phyloP scores from a whole-genome alignment of 2,797 vertebrate genomes.

The Meda fulgida region DNA sequence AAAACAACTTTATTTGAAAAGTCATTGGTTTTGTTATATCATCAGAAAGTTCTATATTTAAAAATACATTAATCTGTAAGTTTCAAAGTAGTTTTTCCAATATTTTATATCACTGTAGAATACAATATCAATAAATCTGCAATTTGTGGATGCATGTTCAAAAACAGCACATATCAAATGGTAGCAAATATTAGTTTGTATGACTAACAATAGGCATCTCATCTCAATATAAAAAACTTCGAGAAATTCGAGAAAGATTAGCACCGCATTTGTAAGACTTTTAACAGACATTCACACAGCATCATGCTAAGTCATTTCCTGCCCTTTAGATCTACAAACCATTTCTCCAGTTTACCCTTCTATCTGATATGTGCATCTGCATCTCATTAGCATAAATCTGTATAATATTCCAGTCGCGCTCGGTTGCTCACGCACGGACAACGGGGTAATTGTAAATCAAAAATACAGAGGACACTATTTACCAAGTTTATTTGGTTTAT shows the following conservation, averaged over 20 bases:
- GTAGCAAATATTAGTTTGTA: background rate
- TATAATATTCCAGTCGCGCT: slow-evolving; percentile 60
- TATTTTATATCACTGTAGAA: background rate
- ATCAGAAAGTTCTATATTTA: background rate
- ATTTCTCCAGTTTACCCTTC: slow-evolving; percentile 24
- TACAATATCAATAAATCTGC: background rate
- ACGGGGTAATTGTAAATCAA: slow-evolving; percentile 62
- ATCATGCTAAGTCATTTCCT: slow-evolving; percentile 46
- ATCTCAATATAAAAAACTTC: background rate
- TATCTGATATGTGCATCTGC: slow-evolving; percentile 55
- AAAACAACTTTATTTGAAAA: too few relatives aligned
- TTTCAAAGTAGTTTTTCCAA: background rate
- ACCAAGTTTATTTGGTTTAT: slow-evolving; percentile 65
- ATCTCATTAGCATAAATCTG: slow-evolving; percentile 62
- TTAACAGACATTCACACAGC: slow-evolving; percentile 12
- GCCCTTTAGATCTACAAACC: slow-evolving; percentile 33
- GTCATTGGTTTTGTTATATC: background rate
- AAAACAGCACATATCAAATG: background rate
- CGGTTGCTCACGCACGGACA: slow-evolving; percentile 49
- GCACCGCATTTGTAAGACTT: slow-evolving; percentile 32
- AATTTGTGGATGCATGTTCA: background rate
- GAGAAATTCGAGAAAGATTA: background rate
- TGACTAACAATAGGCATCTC: slow-evolving; percentile 28
- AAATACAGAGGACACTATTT: slow-evolving; percentile 60
- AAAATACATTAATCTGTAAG: background rate